These are phyloP conservation scores for Protophormia terraenovae DNA, from an alignment of 2,888 invertebrate genomes.

Conservation along the genomic window DNA sequence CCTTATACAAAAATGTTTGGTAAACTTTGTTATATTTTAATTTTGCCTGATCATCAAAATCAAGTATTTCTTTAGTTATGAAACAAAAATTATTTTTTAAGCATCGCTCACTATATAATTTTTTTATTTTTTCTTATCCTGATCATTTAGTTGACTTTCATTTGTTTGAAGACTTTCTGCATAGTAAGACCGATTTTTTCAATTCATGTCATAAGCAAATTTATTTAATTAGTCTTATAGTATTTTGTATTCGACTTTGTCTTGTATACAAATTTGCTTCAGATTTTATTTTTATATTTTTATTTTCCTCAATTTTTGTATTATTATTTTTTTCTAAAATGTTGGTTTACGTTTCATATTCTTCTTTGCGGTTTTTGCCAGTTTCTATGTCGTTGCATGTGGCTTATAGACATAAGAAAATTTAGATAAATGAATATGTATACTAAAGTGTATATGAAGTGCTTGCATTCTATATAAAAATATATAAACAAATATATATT, in stretches of 20 bases:
- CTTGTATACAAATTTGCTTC: background rate
- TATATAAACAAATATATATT: background rate
- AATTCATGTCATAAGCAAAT: background rate
- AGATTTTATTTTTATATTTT: background rate
- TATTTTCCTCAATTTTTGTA: background rate
- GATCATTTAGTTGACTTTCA: too few species aligned
- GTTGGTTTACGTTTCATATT: slow-evolving; percentile 23
- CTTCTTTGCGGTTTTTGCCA: background rate
- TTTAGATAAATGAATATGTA: slow-evolving; percentile 55
- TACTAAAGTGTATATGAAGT: slow-evolving; percentile 10
- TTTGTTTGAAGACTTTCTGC: too few species aligned
- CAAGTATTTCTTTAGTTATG: too few species aligned
- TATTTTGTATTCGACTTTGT: background rate
- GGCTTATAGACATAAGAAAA: slow-evolving; percentile 47
- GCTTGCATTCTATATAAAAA: background rate
- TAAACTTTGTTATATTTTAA: too few species aligned
- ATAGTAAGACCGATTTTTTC: too few species aligned
- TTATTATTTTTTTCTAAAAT: slow-evolving; percentile 20
- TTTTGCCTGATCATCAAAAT: too few species aligned
- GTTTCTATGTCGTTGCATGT: slow-evolving; percentile 24
- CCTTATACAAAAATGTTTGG: too few species aligned
- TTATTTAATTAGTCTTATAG: background rate
- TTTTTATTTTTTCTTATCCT: too few species aligned
- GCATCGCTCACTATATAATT: too few species aligned
- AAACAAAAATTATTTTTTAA: too few species aligned